Conservation (phyloP, 1,140 invertebrate species). For the Brachionus paranguensis region DNA sequence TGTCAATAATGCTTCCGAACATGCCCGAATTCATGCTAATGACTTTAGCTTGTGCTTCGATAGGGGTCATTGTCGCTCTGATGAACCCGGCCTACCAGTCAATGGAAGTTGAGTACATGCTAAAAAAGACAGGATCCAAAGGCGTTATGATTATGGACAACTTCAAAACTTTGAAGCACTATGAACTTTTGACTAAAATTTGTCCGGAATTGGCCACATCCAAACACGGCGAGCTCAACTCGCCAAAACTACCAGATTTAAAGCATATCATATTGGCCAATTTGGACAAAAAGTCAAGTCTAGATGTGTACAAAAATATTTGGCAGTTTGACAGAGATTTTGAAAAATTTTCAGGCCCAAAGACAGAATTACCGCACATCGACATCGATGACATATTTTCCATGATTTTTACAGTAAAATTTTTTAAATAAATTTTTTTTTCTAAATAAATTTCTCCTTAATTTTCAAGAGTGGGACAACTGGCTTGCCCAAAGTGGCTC, state of each 20-base stretch:
- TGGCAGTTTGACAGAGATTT: constrained; percentile 6
- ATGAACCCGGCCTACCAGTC: constrained; percentile 33
- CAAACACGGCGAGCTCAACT: neutral
- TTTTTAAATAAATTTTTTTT: neutral
- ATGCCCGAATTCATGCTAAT: neutral
- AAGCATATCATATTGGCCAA: constrained; percentile 6
- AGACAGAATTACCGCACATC: neutral
- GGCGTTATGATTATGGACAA: neutral
- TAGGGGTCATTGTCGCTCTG: neutral
- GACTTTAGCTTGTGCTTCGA: neutral
- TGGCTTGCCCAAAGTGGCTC: constrained; percentile 70
- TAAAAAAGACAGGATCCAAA: neutral
- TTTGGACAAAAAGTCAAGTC: neutral
- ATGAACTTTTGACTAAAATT: neutral
- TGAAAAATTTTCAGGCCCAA: neutral
- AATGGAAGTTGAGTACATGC: constrained; percentile 24
- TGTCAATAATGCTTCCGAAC: constrained; percentile 20
- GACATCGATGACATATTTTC: constrained; percentile 17
- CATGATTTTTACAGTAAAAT: constrained; percentile 25
- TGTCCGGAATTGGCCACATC: neutral
- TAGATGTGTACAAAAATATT: neutral
- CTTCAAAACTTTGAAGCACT: constrained; percentile 26
- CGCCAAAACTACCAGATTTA: neutral
- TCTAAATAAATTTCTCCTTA: too few species aligned
- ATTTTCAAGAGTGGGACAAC: constrained; percentile 57